Conservation (phyloP, 2,888 invertebrate species). For the Cartodere bifasciata region DNA sequence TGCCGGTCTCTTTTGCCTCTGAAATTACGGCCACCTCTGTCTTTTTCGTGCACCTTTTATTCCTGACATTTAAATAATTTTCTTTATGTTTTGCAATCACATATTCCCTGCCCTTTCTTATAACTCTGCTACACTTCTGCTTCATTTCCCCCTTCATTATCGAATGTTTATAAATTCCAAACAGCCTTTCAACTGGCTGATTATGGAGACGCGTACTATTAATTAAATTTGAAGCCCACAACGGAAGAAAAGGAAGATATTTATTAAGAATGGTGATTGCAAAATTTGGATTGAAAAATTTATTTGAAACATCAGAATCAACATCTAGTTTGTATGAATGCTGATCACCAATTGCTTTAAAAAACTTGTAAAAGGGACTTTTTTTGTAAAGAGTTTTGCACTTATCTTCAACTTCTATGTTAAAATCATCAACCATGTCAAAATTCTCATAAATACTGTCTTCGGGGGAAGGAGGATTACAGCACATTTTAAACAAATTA, state of each 20-base stretch:
- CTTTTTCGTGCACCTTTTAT: slow-evolving; percentile 1
- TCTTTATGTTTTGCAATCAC: slow-evolving; percentile 1
- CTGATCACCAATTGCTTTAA: too few relatives aligned
- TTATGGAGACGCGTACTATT: background rate
- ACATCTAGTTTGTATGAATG: too few relatives aligned
- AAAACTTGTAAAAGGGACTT: too few relatives aligned
- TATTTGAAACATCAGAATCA: too few relatives aligned
- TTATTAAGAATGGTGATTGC: too few relatives aligned
- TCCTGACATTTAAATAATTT: background rate
- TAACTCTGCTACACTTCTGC: slow-evolving; percentile 3
- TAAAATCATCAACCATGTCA: too few relatives aligned
- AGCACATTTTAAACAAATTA: too few relatives aligned
- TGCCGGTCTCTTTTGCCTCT: background rate
- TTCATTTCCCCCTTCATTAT: background rate
- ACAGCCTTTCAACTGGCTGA: slow-evolving; percentile 3
- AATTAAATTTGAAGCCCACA: slow-evolving; percentile 2
- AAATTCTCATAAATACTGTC: too few relatives aligned
- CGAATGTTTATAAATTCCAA: slow-evolving; percentile 1
- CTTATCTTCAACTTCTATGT: too few relatives aligned
- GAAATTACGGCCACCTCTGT: background rate
- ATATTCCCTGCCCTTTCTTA: background rate
- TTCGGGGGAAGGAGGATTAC: too few relatives aligned
- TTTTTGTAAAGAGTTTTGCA: too few relatives aligned
- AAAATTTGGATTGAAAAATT: too few relatives aligned
- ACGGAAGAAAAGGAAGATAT: slow-evolving; percentile 3